Evolutionary conservation across 2,888 invertebrate species (phyloP).

Genomic region (Barypeithes pellucidus): DNA sequence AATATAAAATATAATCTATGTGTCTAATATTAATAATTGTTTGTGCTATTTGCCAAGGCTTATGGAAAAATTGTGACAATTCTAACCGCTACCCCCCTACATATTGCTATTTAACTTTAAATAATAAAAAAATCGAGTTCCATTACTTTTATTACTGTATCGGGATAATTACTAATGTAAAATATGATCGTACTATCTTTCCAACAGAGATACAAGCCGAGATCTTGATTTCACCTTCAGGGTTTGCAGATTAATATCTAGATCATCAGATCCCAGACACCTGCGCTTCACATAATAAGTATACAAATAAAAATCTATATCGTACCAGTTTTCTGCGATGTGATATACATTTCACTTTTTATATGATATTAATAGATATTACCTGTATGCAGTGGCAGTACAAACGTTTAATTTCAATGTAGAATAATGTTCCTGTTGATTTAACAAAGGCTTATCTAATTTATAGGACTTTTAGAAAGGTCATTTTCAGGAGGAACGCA

Average conservation of each 20-base stretch:
- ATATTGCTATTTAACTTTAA: no score
- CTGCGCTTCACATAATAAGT: slow-evolving; percentile 26
- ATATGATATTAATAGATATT: slow-evolving; percentile 16
- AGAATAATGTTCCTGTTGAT: no score
- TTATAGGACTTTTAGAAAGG: no score
- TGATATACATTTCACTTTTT: slow-evolving; percentile 27
- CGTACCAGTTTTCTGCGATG: slow-evolving; percentile 35
- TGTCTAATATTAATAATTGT: no score
- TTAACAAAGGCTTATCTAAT: no score
- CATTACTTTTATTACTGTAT: slow-evolving; percentile 24
- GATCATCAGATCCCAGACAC: slow-evolving; percentile 41
- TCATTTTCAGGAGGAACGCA: no score
- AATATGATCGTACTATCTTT: slow-evolving; percentile 40
- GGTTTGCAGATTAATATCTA: slow-evolving; percentile 40
- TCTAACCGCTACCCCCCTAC: no score
- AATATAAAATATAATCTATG: no score
- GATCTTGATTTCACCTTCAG: slow-evolving; percentile 39
- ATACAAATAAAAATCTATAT: slow-evolving; percentile 19
- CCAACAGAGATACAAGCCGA: slow-evolving; percentile 32
- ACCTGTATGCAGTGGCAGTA: slow-evolving; percentile 20
- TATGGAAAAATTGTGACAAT: no score
- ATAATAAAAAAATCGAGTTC: background rate
- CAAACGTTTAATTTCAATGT: no score
- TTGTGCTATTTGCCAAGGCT: no score
- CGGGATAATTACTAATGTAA: slow-evolving; percentile 39